These are phyloP conservation scores for Hybos culiciformis DNA, from an alignment of 2,888 invertebrate species.

Conservation along the genomic window DNA sequence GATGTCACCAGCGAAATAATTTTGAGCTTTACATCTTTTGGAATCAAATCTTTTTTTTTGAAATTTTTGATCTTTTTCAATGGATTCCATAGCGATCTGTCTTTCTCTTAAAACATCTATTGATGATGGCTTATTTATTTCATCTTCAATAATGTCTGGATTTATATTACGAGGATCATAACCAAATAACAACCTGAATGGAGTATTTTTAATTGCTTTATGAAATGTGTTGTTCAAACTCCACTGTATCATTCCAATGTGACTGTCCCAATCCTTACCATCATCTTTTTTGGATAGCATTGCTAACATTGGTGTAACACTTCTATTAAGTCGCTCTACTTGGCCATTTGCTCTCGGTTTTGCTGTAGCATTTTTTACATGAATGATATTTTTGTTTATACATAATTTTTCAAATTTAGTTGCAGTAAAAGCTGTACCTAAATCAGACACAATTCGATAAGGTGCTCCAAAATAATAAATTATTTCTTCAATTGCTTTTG, in stretches of 20 bases:
- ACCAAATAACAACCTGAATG: constrained; percentile 13
- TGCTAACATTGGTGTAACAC: constrained; percentile 15
- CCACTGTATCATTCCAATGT: constrained; percentile 14
- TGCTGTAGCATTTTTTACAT: constrained; percentile 18
- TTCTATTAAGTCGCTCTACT: constrained; percentile 18
- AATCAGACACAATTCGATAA: constrained; percentile 26
- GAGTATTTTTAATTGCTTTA: constrained; percentile 14
- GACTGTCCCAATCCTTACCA: constrained; percentile 16
- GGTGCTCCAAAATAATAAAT: constrained; percentile 21
- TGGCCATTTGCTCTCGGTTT: constrained; percentile 21
- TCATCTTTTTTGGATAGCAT: constrained; percentile 14
- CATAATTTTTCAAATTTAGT: constrained; percentile 23
- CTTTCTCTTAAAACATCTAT: constrained; percentile 4
- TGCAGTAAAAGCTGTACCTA: constrained; percentile 28
- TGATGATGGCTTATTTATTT: constrained; percentile 2
- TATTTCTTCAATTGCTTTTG: constrained; percentile 20
- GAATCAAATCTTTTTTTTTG: constrained; percentile 8
- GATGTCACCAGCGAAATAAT: constrained; percentile 15
- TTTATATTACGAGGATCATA: constrained; percentile 9
- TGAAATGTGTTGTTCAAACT: constrained; percentile 16
- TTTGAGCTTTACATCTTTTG: constrained; percentile 4
- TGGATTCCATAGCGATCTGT: constrained; percentile 1
- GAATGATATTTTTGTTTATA: constrained; percentile 12
- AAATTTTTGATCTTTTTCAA: constrained; percentile 7
- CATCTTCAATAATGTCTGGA: constrained; percentile 3